A percentile compares a stretch with the other conserved stretches of the same genome.
Evolutionary conservation across 2,888 invertebrate genomes (phyloP).

Genomic region (Noctuana brunneofusca): DNA sequence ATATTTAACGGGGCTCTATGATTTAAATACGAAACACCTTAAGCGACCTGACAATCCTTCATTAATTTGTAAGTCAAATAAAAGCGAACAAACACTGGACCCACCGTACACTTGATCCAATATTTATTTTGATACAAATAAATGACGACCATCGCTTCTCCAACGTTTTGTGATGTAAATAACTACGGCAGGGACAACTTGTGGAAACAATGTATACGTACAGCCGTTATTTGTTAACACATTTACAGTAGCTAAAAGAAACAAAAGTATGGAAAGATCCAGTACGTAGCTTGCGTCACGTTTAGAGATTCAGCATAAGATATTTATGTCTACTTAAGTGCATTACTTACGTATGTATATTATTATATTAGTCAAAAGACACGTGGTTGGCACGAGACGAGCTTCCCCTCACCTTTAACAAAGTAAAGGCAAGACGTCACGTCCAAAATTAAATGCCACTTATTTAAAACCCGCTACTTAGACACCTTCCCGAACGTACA

Average conservation of each 20-base stretch:
- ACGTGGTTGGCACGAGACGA: conserved; percentile 75
- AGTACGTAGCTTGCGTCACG: background rate
- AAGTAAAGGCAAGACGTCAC: conserved; percentile 67
- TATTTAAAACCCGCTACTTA: conserved; percentile 81
- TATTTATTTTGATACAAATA: conserved; percentile 79
- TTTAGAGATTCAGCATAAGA: background rate
- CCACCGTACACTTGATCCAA: conserved; percentile 73
- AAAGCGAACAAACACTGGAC: conserved; percentile 73
- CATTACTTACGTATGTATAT: too few species aligned
- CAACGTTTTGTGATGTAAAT: conserved; percentile 77
- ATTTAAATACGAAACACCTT: conserved; percentile 52
- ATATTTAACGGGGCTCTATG: conserved; percentile 48
- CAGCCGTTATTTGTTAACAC: conserved; percentile 50
- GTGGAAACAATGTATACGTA: conserved; percentile 63
- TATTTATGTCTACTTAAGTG: background rate
- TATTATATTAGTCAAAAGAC: conserved; percentile 56
- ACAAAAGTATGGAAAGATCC: conserved; percentile 49
- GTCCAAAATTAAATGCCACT: conserved; percentile 81
- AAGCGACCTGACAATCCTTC: conserved; percentile 68
- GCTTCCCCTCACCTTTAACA: conserved; percentile 74
- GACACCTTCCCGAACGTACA: conserved; percentile 77
- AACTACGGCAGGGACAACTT: conserved; percentile 56
- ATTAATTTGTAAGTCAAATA: conserved; percentile 76
- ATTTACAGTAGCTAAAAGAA: conserved; percentile 38
- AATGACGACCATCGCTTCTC: conserved; percentile 73